Evolutionary conservation across 2,888 invertebrate species (phyloP), one percentile per base, ranked within the genome.

Genomic region (Lycophotia porphyrea): DNA sequence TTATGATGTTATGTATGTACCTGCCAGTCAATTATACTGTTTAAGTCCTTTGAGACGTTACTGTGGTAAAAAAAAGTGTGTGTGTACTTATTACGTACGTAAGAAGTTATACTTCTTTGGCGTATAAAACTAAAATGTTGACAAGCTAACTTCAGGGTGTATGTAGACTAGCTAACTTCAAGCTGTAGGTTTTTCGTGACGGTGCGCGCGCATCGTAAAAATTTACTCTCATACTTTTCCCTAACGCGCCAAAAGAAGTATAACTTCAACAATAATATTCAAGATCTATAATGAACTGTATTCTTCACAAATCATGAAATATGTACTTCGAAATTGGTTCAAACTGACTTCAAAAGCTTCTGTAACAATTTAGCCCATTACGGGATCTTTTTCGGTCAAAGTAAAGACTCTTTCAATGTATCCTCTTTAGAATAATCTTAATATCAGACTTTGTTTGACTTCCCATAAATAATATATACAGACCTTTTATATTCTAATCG

Each of bases 351-450:
- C n/a, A 47, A 65, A n/a, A 74, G 44, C 8, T 58, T 74, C 11
- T 71, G n/a, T 44, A 27, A 18, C n/a, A 47, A 36, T 71, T 39
- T 21, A 66, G 31, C 49, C n/a, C 39, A 60, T 27, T n/a, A 44
- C 18, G 24, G 8, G 36, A 74, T 63, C 3, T 18, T 61, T 42
- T 39, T 24, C 15, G 44, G n/a, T 63, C 60, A 55, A 55, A 69
- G 63, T 24, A 36, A 44, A 76, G 15, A 55, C 15, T 75, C 31
- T 64, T 70, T 58, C 18, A 58, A 70, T 47, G 13, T n/a, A 76
- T 64, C 44, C 75, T 68, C 31, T 76, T 52, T 7, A 31, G n/a
- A 44, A 74, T 36, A 63, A 61, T 55, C 47, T 69, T 27, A n/a
- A n/a, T n/a, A 64, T 64, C 52, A 24, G 70, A 65, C 34, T 44